Base-by-base conservation (phyloP, 2,888 invertebrate genomes). In the Axea sp. region DNA sequence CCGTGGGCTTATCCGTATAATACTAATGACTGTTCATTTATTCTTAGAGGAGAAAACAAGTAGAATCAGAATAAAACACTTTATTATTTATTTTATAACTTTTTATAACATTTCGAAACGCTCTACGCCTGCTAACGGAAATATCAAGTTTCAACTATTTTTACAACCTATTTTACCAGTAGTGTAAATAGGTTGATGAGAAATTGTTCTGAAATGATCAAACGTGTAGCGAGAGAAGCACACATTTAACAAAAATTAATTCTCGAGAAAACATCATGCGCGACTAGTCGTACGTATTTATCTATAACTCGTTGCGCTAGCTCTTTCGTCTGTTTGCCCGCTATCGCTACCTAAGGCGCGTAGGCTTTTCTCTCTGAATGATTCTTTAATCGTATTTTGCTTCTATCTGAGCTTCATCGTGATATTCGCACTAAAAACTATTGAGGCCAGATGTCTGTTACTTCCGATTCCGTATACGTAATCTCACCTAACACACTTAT, bases 351-450 rank as follows among this genome's bases (percentile, higher is more conserved):
- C 64, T 72, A 41, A 28, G 49, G 41, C 37, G 19, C 35, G 64
- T 30, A 39, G 24, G 35, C 53, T 60, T 73, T 53, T 67, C 65
- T 55, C 60, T 73, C 24, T 11, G 31, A 43, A 41, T 26, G 30
- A 60, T 60, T 53, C 55, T 39, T 67, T 33, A 69, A 60, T 57
- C 33, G 64, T 43, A 59, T 59, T 74, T 69, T 17, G 35, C 60
- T 69, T 68, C 68, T 60, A 65, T 68, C 59, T 30, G 12, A 59
- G 45, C 65, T 67, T 55, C 67, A 57, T 57, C 45, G 35, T 39
- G 62, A 51, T 67, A 67, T 75, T 75, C 64, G 59, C 37, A 65
- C 83, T 84, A 85, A 84, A 86, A 86, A 86, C 84, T 81, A 87
- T 86, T 78, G 84, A 85, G 87, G 86, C 84, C 86, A 82, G 81